A percentile compares a stretch with the other conserved stretches of the same genome.
Conservation (phyloP, 2,113 vertebrate species). For the Hemibates koningsi region DNA sequence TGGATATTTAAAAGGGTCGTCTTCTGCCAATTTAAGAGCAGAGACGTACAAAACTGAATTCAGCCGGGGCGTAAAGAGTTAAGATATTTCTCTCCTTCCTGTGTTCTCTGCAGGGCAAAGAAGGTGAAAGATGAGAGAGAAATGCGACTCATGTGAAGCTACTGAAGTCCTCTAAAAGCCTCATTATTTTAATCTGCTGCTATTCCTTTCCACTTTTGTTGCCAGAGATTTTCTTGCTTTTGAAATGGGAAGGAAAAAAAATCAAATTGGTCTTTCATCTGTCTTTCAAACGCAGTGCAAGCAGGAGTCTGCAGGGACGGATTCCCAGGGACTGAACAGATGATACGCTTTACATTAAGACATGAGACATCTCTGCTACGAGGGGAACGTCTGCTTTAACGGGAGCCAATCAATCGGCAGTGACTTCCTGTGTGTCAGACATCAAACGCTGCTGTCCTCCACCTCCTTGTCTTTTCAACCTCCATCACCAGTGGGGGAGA, state of each 20-base stretch:
- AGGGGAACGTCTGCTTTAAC: background rate
- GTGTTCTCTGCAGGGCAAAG: background rate
- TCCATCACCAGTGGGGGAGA: background rate
- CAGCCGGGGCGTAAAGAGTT: background rate
- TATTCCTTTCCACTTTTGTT: constrained; percentile 5
- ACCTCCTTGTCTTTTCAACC: background rate
- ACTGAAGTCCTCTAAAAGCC: constrained; percentile 29
- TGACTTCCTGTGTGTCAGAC: background rate
- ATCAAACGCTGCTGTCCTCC: background rate
- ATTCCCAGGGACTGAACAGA: background rate
- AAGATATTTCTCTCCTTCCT: background rate
- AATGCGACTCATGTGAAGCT: constrained; percentile 14
- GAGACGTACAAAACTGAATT: background rate
- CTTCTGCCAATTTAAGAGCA: background rate
- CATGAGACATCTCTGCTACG: background rate
- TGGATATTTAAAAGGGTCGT: constrained; percentile 7
- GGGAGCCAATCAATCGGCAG: background rate
- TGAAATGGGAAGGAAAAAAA: background rate
- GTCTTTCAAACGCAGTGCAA: background rate
- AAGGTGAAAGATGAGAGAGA: constrained; percentile 11
- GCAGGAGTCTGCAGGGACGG: background rate
- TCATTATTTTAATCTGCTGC: constrained; percentile 28
- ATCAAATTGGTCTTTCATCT: background rate
- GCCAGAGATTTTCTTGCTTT: background rate
- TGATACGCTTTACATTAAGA: background rate